Percentiles rank a stretch among this genome's conserved stretches.
phyloP scores from a whole-genome alignment of 2,797 vertebrate genomes.

The Smutsia temminckii region DNA sequence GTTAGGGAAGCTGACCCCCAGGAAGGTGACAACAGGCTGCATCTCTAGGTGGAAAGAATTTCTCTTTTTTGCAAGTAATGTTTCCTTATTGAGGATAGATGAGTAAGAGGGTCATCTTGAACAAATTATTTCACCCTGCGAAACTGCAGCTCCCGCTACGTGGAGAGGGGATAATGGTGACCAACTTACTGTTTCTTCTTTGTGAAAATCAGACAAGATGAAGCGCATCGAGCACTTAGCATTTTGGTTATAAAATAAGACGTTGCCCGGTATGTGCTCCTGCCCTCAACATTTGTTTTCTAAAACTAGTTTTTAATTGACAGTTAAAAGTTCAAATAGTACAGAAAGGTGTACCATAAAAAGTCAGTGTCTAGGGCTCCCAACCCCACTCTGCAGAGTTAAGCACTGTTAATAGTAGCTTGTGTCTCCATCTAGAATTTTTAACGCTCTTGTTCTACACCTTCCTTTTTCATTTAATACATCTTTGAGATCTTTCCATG shows the following conservation, averaged over 20 bases:
- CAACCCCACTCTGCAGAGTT: neutral
- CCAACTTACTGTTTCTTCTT: neutral
- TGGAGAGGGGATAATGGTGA: neutral
- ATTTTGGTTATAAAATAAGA: neutral
- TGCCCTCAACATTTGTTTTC: neutral
- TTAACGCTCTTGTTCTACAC: neutral
- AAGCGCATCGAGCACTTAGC: neutral
- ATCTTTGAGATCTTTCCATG: neutral
- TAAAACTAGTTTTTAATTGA: slow-evolving; percentile 22
- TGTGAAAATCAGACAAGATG: neutral
- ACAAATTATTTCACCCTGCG: neutral
- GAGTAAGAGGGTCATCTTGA: neutral
- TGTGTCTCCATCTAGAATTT: neutral
- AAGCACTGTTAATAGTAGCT: neutral
- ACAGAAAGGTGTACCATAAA: neutral
- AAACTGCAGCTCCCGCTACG: neutral
- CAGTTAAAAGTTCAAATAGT: neutral
- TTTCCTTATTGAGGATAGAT: neutral
- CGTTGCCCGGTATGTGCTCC: neutral
- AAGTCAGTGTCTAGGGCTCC: neutral
- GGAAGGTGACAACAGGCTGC: neutral
- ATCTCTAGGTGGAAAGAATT: neutral
- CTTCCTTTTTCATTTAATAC: neutral
- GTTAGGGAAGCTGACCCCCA: neutral
- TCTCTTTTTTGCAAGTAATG: neutral